Percentiles rank a stretch among this genome's conserved stretches.
Conservation (phyloP, 2,113 vertebrate species). For the Sarotherodon lohbergeri region DNA sequence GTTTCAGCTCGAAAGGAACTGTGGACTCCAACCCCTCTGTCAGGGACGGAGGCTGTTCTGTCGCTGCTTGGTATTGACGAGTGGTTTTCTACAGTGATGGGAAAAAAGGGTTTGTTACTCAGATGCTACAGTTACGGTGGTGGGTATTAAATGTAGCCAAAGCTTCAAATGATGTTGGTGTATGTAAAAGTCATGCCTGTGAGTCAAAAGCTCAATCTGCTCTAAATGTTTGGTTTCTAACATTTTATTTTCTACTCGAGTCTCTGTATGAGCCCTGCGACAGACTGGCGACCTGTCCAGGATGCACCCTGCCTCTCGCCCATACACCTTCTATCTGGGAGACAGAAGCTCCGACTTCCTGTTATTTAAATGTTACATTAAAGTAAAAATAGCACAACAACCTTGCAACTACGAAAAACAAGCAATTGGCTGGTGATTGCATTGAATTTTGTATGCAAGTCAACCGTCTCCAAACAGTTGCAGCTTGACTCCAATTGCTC, state of each 20-base stretch:
- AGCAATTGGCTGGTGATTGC: not conserved
- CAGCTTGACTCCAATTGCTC: not conserved
- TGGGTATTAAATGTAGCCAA: not conserved
- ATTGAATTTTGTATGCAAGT: not conserved
- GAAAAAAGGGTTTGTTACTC: not conserved
- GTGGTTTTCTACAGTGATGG: not conserved
- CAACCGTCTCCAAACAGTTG: not conserved
- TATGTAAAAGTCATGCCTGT: not conserved
- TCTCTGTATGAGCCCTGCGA: not conserved
- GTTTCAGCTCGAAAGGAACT: not conserved
- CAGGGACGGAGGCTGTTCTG: not conserved
- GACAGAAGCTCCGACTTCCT: not conserved
- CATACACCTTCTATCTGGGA: not conserved
- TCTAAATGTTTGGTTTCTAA: not conserved
- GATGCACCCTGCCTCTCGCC: not conserved
- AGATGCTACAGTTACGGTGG: not conserved
- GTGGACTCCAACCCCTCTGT: not conserved
- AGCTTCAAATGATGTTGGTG: not conserved
- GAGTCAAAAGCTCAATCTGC: not conserved
- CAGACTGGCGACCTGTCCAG: not conserved
- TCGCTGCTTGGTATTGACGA: constrained; percentile 1
- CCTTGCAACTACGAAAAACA: not conserved
- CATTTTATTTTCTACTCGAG: not conserved
- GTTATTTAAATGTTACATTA: not conserved
- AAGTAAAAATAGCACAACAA: not conserved